phyloP scores from a whole-genome alignment of 1,140 invertebrate species.

The Drosophila repleta region DNA sequence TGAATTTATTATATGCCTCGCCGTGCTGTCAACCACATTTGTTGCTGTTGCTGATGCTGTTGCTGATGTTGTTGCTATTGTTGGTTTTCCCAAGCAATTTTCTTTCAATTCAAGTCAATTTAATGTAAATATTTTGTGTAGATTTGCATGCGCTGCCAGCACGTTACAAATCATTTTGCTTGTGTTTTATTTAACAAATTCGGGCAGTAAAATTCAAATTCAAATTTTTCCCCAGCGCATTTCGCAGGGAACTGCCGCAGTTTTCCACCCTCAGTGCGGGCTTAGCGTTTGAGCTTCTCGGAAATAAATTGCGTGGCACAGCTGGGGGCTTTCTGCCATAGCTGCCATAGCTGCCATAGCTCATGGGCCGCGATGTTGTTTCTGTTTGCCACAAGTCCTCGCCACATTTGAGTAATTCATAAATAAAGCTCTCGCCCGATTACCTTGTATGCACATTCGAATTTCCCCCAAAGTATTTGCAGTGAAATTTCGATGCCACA shows the following conservation, averaged over 20 bases:
- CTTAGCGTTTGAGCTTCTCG: constrained; percentile 7
- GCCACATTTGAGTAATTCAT: constrained; percentile 30
- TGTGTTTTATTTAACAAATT: constrained; percentile 15
- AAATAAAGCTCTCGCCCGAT: constrained; percentile 35
- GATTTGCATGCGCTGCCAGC: constrained; percentile 34
- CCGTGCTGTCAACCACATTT: constrained; percentile 46
- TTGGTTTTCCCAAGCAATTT: constrained; percentile 56
- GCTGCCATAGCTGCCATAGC: background rate
- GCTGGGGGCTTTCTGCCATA: constrained; percentile 14
- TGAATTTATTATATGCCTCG: constrained; percentile 72
- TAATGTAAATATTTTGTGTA: constrained; percentile 59
- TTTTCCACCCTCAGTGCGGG: constrained; percentile 10
- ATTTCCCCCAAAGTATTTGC: constrained; percentile 41
- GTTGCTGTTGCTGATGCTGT: constrained; percentile 10
- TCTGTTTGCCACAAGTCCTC: background rate
- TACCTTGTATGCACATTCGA: constrained; percentile 24
- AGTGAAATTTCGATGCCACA: constrained; percentile 30
- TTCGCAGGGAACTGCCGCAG: constrained; percentile 3
- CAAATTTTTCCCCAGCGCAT: constrained; percentile 55
- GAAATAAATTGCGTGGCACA: constrained; percentile 24
- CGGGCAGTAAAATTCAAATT: constrained; percentile 60
- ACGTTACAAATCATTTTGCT: constrained; percentile 16
- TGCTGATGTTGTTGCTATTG: constrained; percentile 25
- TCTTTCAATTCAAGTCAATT: constrained; percentile 71
- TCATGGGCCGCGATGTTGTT: too few relatives aligned